Base-by-base conservation (phyloP, 2,113 vertebrate species). In the Pyrgilauda ruficollis region DNA sequence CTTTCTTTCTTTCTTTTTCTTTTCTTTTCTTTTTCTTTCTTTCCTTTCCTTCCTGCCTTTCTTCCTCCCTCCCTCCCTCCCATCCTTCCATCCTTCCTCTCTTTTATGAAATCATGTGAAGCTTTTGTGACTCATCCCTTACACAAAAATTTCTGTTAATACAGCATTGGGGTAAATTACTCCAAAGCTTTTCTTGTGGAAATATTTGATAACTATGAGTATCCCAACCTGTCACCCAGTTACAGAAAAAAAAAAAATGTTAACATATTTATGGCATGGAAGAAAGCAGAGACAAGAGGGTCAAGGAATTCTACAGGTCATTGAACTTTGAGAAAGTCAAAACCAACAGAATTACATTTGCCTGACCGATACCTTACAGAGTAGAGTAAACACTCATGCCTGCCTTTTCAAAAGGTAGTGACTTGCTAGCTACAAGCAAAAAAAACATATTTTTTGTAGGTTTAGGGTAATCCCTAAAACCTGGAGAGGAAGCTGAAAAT, bases 401-500 rank as follows among this genome's bases (percentile, higher is more conserved):
- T 64, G 44, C 5, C 35, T 87, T 90, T 93, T 74, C 56, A 82
- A 89, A 79, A 20, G 90, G 62, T 31, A 73, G 31, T 68, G 72
- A 95, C 69, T 62, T 4, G 13, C 56, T 52, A 84, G 35, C n/a
- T 92, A 76, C 37, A 69, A 89, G 18, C 3, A 33, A 68, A 61
- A 62, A 50, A 55, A 14, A 7, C 19, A 11, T 89, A 27, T 39
- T 89, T 55, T 93, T 73, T 88, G 26, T 89, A 74, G 37, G 21
- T 72, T 81, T 83, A 88, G 55, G 28, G 90, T 96, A 97, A 97
- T 94, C 94, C 93, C 83, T 95, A 97, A 95, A 90, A 94, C 84
- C 87, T 95, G 82, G 52, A 95, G 68, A 95, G 95, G 94, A 97
- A 97, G 95, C 72, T 91, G 91, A 95, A 94, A 94, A 96, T 88